Evolutionary conservation across 2,888 invertebrate species (phyloP).

Genomic region (Torymus aiolomorphi): DNA sequence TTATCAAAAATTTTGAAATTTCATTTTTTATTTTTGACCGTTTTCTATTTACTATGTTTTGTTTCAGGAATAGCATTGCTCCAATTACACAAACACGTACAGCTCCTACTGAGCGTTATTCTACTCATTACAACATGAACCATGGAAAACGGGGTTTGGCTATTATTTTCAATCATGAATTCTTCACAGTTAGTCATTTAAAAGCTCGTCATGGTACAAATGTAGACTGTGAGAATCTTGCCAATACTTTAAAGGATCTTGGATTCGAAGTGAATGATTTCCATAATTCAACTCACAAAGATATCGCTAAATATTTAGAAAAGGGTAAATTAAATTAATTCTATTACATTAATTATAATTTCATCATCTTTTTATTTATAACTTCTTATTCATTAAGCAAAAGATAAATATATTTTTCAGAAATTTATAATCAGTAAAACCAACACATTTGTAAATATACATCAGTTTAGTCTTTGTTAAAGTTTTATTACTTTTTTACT

Average conservation of each 20-base stretch:
- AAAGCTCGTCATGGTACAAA: slow-evolving; percentile 89
- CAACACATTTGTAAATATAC: background rate
- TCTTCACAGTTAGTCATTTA: slow-evolving; percentile 84
- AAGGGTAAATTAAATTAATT: slow-evolving; percentile 75
- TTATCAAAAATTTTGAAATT: too few species aligned
- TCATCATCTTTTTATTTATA: slow-evolving; percentile 1
- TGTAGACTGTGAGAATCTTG: slow-evolving; percentile 87
- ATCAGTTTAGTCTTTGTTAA: background rate
- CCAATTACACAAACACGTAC: slow-evolving; percentile 64
- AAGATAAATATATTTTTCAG: too few species aligned
- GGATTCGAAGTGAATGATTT: slow-evolving; percentile 85
- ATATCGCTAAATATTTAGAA: slow-evolving; percentile 82
- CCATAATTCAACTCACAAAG: slow-evolving; percentile 83
- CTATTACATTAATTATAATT: background rate
- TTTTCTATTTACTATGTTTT: background rate
- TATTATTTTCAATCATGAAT: slow-evolving; percentile 93
- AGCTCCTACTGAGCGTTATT: slow-evolving; percentile 79
- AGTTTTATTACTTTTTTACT: slow-evolving; percentile 49
- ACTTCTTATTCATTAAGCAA: too few species aligned
- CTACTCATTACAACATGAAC: slow-evolving; percentile 90
- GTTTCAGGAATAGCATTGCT: slow-evolving; percentile 64
- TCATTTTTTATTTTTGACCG: slow-evolving; percentile 2
- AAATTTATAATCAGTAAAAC: too few species aligned
- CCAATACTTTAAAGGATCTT: slow-evolving; percentile 80
- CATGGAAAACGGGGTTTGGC: slow-evolving; percentile 89